Base-by-base conservation (phyloP, 2,797 vertebrate species). In the Cryptoblepharus egeriae region DNA sequence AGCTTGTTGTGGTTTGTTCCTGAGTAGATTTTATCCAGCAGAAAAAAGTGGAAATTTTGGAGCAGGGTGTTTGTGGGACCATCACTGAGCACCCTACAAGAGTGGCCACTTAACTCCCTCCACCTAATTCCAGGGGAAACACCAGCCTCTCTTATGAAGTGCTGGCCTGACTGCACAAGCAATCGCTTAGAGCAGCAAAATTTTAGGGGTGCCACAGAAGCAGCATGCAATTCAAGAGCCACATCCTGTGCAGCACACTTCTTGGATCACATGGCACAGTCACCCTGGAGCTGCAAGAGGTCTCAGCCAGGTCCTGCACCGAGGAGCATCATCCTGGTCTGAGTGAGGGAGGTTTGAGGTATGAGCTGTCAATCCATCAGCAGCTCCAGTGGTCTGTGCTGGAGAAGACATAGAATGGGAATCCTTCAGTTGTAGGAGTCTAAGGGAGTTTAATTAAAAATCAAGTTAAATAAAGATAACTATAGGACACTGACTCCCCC, bases 21-120 rank as follows among this genome's bases (percentile, higher is more conserved):
- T 93, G 92, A 93, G 93, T 90, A 88, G 64, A 80, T 74, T 70
- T 81, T 70, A 73, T 93, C 90, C 92, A 93, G 92, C 90, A 92
- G 84, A 74, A 81, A 84, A 83, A 64, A 77, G 77, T 37, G 60
- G 69, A 60, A 69, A 74, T 73, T 85, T 78, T 77, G 79, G 79
- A 73, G 74, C 15, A 22, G 74, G 60, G 12, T 65, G 52, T 52
- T 60, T 60, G n/a, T 68, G 73, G 52, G 60, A 65, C 58, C 8
- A 58, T 35, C 35, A 16, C 65, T 63, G 32, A 61, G 12, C 63
- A 61, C 12, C 52, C 84, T 39, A 16, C 61, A n/a, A n/a, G 11
- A 18, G 69, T 49, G 75, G 74, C 52, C 61, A 42, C 61, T 73
- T 60, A 85, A 77, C 9, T 39, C 39, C 26, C 18, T 35, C 45